Evolutionary conservation across 2,888 invertebrate species (phyloP).

Genomic region (Mimachlamys varia): DNA sequence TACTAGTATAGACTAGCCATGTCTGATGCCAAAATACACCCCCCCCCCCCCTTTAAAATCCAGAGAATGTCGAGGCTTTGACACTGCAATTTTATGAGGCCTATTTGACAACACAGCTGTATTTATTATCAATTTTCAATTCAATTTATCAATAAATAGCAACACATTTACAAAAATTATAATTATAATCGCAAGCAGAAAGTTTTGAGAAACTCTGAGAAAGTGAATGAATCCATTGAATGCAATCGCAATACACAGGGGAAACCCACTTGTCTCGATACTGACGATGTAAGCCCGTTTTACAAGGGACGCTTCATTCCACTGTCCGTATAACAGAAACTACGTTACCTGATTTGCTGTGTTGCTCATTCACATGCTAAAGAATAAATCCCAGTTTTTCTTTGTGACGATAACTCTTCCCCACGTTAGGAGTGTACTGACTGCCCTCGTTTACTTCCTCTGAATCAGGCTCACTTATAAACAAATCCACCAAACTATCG

Average conservation of each 20-base stretch:
- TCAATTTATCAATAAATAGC: not conserved
- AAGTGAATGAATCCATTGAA: not conserved
- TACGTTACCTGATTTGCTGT: not conserved
- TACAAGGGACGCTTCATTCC: not conserved
- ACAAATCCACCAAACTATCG: constrained; percentile 17
- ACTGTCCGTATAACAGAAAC: not conserved
- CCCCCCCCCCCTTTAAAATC: no score
- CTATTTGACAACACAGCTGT: no score
- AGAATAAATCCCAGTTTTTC: not conserved
- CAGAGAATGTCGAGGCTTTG: no score
- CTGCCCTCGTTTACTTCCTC: not conserved
- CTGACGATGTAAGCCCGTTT: not conserved
- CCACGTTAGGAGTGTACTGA: not conserved
- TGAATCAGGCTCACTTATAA: constrained; percentile 11
- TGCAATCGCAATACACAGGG: not conserved
- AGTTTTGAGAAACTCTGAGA: not conserved
- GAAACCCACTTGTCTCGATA: not conserved
- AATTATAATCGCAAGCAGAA: not conserved
- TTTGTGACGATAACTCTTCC: not conserved
- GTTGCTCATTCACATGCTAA: not conserved
- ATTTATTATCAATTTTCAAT: not conserved
- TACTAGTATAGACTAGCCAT: no score
- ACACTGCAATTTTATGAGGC: no score
- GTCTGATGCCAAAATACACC: no score
- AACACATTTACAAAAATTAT: not conserved